Evolutionary conservation across 2,113 vertebrate genomes (phyloP).

Genomic region (Sphyrna mokarran): DNA sequence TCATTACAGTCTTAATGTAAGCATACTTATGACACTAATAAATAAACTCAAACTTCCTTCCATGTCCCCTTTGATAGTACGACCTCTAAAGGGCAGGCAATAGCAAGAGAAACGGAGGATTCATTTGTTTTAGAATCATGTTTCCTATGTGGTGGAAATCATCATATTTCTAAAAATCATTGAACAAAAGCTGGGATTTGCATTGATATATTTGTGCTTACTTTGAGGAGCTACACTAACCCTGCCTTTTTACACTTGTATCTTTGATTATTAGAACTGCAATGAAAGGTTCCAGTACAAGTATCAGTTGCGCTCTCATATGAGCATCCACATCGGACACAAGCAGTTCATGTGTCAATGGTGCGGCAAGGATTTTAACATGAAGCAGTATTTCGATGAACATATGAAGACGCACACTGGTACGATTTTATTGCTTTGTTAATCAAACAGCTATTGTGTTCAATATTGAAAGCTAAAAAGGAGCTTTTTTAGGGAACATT

Average conservation of each 20-base stretch:
- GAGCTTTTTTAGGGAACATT: too few relatives aligned
- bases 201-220: background rate
- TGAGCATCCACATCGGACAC: conserved; percentile 74
- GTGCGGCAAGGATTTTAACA: conserved; percentile 76
- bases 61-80: background rate
- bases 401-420: conserved; percentile 72
- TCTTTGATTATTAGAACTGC: conserved; percentile 67
- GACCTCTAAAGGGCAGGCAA: background rate
- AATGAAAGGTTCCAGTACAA: conserved; percentile 83
- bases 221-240: background rate
- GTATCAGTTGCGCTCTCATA: conserved; percentile 70
- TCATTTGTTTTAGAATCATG: background rate
- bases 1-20: too few relatives aligned
- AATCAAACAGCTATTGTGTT: background rate
- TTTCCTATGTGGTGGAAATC: background rate
- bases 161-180: background rate
- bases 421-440: conserved; percentile 43
- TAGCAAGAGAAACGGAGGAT: too few relatives aligned
- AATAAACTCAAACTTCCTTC: background rate
- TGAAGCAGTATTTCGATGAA: conserved; percentile 73
- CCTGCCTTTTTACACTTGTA: conserved; percentile 7
- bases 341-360: conserved; percentile 78
- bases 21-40: too few relatives aligned
- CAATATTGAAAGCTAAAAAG: background rate
- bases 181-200: too few relatives aligned